phyloP scores from a whole-genome alignment of 2,888 invertebrate species.

The Lathronympha strigana region DNA sequence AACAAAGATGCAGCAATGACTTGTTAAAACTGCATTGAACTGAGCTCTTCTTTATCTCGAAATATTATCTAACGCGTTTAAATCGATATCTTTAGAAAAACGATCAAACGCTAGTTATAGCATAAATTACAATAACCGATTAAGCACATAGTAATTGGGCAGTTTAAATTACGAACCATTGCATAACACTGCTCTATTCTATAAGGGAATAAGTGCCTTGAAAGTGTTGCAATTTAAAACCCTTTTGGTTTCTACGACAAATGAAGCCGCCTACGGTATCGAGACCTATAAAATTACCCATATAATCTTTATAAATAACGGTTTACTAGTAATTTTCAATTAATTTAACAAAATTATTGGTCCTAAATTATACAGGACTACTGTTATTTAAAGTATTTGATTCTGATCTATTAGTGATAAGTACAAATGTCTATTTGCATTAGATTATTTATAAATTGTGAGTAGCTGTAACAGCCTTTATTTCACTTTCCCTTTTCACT shows the following conservation, averaged over 20 bases:
- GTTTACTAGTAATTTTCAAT: constrained; percentile 20
- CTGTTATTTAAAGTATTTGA: neutral
- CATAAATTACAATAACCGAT: constrained; percentile 42
- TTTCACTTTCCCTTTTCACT: constrained; percentile 11
- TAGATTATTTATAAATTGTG: neutral
- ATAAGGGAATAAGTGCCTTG: neutral
- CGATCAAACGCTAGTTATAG: constrained; percentile 37
- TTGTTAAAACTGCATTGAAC: constrained; percentile 24
- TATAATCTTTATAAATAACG: constrained; percentile 38
- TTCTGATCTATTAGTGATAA: constrained; percentile 20
- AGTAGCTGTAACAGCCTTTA: neutral
- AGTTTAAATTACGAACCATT: constrained; percentile 35
- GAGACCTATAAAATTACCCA: constrained; percentile 29
- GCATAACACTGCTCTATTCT: constrained; percentile 19
- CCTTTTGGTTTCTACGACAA: neutral
- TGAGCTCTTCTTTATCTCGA: constrained; percentile 30
- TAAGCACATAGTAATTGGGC: constrained; percentile 40
- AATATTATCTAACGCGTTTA: constrained; percentile 33
- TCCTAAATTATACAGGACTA: constrained; percentile 26
- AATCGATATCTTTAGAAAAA: constrained; percentile 37
- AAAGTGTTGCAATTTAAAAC: neutral
- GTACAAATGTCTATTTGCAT: constrained; percentile 29
- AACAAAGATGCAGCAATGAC: constrained; percentile 27
- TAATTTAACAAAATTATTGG: constrained; percentile 23
- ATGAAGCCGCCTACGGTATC: constrained; percentile 27